Conservation (phyloP, 2,113 vertebrate genomes). For the Procavia capensis region DNA sequence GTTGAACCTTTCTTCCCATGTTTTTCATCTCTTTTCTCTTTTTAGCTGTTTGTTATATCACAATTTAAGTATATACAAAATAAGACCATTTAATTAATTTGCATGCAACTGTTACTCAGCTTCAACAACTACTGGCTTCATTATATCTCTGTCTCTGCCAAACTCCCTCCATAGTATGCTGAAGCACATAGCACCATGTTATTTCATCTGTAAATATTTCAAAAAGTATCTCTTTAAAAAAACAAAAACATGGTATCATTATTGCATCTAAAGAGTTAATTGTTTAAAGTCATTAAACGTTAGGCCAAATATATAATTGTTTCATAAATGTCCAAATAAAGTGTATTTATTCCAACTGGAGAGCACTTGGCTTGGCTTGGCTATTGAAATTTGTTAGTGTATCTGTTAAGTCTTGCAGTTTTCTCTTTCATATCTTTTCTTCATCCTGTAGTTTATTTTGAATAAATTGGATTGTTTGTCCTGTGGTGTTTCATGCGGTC, state of each 20-base stretch:
- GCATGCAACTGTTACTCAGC: too few species aligned
- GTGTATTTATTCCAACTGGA: too few species aligned
- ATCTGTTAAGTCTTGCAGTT: neutral
- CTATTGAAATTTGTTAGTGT: neutral
- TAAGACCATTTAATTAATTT: too few species aligned
- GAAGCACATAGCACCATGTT: neutral
- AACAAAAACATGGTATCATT: too few species aligned
- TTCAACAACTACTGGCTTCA: neutral
- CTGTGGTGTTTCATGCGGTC: too few species aligned
- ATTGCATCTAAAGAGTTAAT: neutral
- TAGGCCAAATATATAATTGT: neutral
- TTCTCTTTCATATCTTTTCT: neutral
- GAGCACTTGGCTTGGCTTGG: too few species aligned
- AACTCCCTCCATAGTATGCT: neutral
- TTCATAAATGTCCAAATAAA: neutral
- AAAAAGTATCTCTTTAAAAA: neutral
- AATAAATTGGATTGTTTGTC: neutral
- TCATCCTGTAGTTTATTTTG: neutral
- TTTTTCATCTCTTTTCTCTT: neutral
- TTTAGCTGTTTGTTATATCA: too few species aligned
- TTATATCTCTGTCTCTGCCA: neutral
- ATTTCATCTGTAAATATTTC: neutral
- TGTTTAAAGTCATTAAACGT: neutral
- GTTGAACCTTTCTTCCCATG: neutral
- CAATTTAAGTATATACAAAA: too few species aligned